Evolutionary conservation across 2,113 vertebrate genomes (phyloP).

Genomic region (Calidris pygmaea): DNA sequence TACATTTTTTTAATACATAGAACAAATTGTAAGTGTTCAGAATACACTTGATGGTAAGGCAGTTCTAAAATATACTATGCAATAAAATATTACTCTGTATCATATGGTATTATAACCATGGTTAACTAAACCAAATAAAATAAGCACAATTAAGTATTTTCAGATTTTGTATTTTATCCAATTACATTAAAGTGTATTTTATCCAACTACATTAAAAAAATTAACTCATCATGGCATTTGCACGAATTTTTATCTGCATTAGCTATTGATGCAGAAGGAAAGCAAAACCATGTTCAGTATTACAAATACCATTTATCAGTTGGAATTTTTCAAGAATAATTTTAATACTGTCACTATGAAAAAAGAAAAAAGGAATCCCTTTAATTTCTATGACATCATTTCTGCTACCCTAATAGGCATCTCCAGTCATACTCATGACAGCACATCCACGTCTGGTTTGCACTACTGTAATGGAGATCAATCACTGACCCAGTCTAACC

Average conservation of each 20-base stretch:
- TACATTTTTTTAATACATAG: neutral
- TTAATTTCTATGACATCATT: neutral
- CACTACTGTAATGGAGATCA: neutral
- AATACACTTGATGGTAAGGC: neutral
- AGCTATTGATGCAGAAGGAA: neutral
- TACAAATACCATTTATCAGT: neutral
- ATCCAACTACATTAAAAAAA: neutral
- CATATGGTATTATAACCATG: neutral
- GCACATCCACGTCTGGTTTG: neutral
- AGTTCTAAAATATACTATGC: neutral
- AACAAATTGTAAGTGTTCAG: neutral
- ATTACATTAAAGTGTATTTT: neutral
- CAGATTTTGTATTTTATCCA: neutral
- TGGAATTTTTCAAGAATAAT: neutral
- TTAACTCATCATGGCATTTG: neutral
- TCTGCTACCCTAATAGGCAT: neutral
- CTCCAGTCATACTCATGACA: neutral
- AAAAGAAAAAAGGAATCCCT: neutral
- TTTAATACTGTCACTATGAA: neutral
- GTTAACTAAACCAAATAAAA: neutral
- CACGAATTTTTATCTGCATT: neutral
- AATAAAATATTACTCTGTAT: neutral
- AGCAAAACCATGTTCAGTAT: neutral
- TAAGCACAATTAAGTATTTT: neutral
- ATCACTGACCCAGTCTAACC: neutral